phyloP scores from a whole-genome alignment of 2,113 vertebrate genomes.

The Microcebus ravelobensis region DNA sequence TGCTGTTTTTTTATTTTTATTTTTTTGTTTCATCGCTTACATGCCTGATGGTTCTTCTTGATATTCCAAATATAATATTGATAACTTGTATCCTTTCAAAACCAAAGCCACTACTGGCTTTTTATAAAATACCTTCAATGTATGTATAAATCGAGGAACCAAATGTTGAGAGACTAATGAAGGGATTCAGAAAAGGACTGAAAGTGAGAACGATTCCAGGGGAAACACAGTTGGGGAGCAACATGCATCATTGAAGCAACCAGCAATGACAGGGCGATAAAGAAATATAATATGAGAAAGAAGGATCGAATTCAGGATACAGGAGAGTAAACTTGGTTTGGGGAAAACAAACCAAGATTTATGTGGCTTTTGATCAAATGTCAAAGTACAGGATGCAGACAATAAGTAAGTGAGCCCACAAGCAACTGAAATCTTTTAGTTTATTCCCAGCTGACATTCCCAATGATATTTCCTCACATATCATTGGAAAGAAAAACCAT shows the following conservation, averaged over 20 bases:
- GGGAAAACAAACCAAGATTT: conserved; percentile 61
- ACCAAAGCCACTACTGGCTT: background rate
- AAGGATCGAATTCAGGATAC: background rate
- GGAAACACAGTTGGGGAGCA: background rate
- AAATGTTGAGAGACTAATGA: background rate
- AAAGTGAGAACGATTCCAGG: background rate
- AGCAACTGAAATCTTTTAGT: conserved; percentile 57
- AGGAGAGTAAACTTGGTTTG: conserved; percentile 39
- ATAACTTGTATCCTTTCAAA: background rate
- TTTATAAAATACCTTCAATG: background rate
- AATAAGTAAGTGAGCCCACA: conserved; percentile 58
- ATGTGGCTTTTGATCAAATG: conserved; percentile 73
- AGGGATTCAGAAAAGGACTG: background rate
- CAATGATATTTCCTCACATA: conserved; percentile 57
- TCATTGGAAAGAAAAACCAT: conserved; percentile 48
- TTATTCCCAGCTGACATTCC: conserved; percentile 59
- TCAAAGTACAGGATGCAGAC: conserved; percentile 68
- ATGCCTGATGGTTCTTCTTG: background rate
- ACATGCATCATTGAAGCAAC: background rate
- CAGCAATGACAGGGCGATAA: background rate
- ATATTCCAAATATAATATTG: background rate
- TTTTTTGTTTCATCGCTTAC: background rate
- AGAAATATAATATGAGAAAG: background rate
- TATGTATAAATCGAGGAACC: background rate
- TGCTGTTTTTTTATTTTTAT: no score